Evolutionary conservation across 2,113 vertebrate genomes (phyloP), one percentile per base, ranked within the genome.

Genomic region (Zosterops borbonicus): DNA sequence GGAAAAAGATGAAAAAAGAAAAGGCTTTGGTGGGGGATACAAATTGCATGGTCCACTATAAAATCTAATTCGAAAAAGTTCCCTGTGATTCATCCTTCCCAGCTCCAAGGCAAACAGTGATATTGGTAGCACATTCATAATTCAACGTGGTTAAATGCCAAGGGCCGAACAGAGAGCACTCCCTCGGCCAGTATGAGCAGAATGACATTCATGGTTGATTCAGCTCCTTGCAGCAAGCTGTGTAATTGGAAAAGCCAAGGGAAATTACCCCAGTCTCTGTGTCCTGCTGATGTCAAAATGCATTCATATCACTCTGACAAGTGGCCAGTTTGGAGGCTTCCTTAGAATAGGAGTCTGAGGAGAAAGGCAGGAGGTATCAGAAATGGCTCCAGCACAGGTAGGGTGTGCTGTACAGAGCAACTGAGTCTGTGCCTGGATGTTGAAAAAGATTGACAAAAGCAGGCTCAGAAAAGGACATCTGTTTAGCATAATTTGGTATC

Each of bases 71-170:
- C 77, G 84, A 4, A 65, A 98, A 94, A 94, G 52, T 58, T 95
- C 63, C 44, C 69, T 58, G 41, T 90, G 96, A 96, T 97, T 98
- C 96, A 97, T 98, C 82, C 87, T 97, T 94, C 87, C 75, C 83
- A 83, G 90, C 97, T 97, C 65, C 91, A 93, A 98, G 96, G 97
- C 96, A 97, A 98, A 97, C 89, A 95, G 91, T 89, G 83, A 96
- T 95, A 98, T 96, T 95, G 95, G 96, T 97, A 97, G 75, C 93
- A 96, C 97, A 97, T 98, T 98, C 97, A 98, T 98, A 98, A 98
- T 98, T 98, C 97, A 98, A 73, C 93, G 89, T 96, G 75, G 97
- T 97, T 97, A 98, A 98, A 98, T 98, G 97, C 96, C 97, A 97
- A 94, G 83, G 96, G 96, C 95, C 25, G 5, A 81, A 90, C 70